Conservation (phyloP, 2,888 invertebrate species). For the Coenonympha arcania region DNA sequence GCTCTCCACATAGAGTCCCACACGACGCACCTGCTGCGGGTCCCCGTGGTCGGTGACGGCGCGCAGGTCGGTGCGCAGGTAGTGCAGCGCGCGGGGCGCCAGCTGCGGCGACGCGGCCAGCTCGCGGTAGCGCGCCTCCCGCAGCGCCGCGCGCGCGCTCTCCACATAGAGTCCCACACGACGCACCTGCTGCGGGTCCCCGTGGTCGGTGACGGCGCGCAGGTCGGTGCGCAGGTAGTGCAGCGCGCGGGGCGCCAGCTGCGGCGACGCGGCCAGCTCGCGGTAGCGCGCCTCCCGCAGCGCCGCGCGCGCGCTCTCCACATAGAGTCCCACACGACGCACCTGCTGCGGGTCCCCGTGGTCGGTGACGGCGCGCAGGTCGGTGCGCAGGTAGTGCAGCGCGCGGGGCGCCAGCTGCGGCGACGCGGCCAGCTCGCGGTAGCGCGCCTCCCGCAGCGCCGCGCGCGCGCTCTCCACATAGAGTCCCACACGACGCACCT, state of each 20-base stretch:
- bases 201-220: conserved; percentile 81
- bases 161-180: too few relatives aligned
- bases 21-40: conserved; percentile 76
- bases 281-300: conserved; percentile 72
- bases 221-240: conserved; percentile 82
- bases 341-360: conserved; percentile 80
- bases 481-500: too few relatives aligned
- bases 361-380: conserved; percentile 82
- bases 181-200: conserved; percentile 77
- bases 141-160: conserved; percentile 34
- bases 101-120: conserved; percentile 65
- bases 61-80: conserved; percentile 81
- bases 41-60: conserved; percentile 83
- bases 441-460: conserved; percentile 71
- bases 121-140: conserved; percentile 70
- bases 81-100: conserved; percentile 77
- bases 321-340: too few relatives aligned
- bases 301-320: conserved; percentile 30
- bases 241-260: conserved; percentile 76
- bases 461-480: conserved; percentile 31
- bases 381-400: conserved; percentile 81
- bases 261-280: conserved; percentile 55
- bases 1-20: too few relatives aligned
- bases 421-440: conserved; percentile 45
- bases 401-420: conserved; percentile 75